phyloP scores from a whole-genome alignment of 2,888 invertebrate species.

The Melitaea athalia region DNA sequence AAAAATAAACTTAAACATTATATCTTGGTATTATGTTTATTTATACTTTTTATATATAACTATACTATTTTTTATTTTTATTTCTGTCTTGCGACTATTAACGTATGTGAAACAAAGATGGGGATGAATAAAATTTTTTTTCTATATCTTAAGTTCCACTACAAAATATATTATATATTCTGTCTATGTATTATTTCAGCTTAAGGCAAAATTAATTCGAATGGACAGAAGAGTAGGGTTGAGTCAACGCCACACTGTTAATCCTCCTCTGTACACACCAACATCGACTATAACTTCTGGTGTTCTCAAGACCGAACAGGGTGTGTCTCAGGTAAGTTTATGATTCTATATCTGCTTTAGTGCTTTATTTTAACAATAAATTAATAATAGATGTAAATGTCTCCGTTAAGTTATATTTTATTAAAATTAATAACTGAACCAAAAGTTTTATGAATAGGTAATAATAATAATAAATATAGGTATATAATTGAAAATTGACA shows the following conservation, averaged over 20 bases:
- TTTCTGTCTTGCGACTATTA: background rate
- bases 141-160: background rate
- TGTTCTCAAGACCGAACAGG: slow-evolving; percentile 32
- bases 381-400: background rate
- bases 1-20: background rate
- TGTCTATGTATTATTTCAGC: slow-evolving; percentile 70
- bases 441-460: no score
- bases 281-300: slow-evolving; percentile 43
- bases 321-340: slow-evolving; percentile 29
- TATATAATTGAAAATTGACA: no score
- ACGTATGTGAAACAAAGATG: background rate
- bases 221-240: slow-evolving; percentile 84
- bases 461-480: no score
- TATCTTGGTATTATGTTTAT: slow-evolving; percentile 1
- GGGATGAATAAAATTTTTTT: background rate
- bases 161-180: background rate
- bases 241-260: slow-evolving; percentile 74
- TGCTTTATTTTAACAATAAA: background rate
- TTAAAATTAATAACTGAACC: background rate
- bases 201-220: slow-evolving; percentile 85
- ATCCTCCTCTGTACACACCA: slow-evolving; percentile 47
- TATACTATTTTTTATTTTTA: background rate
- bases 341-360: background rate
- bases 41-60: background rate
- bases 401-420: background rate